Evolutionary conservation across 2,888 invertebrate genomes (phyloP), one percentile per base, ranked within the genome.

Genomic region (Pollenia angustigena): DNA sequence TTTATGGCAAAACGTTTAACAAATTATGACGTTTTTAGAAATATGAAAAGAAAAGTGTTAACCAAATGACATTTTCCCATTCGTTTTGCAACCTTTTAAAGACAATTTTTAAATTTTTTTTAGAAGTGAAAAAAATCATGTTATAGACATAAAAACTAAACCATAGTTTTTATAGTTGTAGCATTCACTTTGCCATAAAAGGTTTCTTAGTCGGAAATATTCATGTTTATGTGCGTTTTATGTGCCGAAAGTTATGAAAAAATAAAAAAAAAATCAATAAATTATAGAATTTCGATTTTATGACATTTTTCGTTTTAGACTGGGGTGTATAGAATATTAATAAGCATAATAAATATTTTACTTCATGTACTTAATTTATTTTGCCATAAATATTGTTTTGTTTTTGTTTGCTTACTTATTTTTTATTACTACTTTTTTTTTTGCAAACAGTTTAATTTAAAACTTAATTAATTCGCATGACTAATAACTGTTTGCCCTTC

Each of bases 321-420:
- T 54, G 40, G 32, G 32, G 18, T 46, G 84, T 85, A 11, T 56
- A 32, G 84, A 85, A 85, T 85, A 80, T 80, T 80, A 85, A 85
- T 83, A 48, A 23, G 6, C 40, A 16, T 18, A 78, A 64, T 23
- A 32, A 76, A 76, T n/a, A 18, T 44, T 23, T 56, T 56, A 12
- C 56, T 56, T 66, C 56, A 58, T 81, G 56, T 32, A 66, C 23
- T 66, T 72, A 52, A n/a, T n/a, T 64, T 52, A 64, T 66, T 81
- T 75, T 32, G 68, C 72, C 56, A 44, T 48, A 52, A 18, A 48
- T 54, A 66, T 79, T 66, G 23, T 66, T 50, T n/a, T 44, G 8
- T 68, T 32, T 56, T 58, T 58, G 40, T 9, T 74, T 18, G 2
- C 58, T 74, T 68, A n/a, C 54, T 44, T 56, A 14, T 14, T 7